phyloP scores from a whole-genome alignment of 2,113 vertebrate genomes.

The Corythaixoides concolor region DNA sequence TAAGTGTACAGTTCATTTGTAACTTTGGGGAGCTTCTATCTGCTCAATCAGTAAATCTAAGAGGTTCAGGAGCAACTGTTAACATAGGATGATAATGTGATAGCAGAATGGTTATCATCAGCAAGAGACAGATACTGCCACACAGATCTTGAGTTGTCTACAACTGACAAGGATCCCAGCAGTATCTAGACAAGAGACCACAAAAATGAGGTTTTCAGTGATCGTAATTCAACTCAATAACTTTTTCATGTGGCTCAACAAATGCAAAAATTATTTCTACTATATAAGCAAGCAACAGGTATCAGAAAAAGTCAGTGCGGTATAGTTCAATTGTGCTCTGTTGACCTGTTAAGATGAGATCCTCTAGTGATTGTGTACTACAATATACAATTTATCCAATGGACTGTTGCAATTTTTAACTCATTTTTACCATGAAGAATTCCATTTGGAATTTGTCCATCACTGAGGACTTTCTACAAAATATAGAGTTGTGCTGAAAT shows the following conservation, averaged over 20 bases:
- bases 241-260: background rate
- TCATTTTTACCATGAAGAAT: background rate
- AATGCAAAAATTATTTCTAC: background rate
- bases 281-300: background rate
- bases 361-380: background rate
- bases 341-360: background rate
- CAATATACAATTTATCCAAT: background rate
- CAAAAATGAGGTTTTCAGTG: background rate
- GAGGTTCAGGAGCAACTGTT: background rate
- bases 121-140: background rate
- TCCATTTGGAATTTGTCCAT: background rate
- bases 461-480: background rate
- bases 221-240: background rate
- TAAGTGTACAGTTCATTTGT: background rate
- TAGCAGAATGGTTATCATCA: background rate
- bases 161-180: background rate
- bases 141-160: background rate
- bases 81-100: background rate
- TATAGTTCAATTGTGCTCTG: background rate
- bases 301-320: background rate
- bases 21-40: background rate
- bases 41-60: background rate
- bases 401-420: background rate
- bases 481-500: background rate
- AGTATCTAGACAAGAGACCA: background rate